Evolutionary conservation across 92 coral and sea anemone species (phyloP), one percentile per base, ranked within the genome.

Genomic region (Montipora capitata): DNA sequence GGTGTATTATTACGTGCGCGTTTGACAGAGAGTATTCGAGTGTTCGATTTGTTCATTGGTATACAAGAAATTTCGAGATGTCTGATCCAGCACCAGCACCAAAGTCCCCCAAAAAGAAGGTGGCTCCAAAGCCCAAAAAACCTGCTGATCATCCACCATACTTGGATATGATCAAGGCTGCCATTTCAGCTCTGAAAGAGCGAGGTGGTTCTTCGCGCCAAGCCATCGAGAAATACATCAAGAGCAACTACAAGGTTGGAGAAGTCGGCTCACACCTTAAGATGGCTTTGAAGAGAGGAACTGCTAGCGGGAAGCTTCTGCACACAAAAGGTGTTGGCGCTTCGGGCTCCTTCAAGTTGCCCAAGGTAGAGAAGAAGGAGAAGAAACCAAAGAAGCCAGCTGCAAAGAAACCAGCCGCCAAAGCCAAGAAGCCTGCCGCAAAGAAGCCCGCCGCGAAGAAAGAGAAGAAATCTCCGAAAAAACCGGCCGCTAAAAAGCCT

Each of bases 201-300:
- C 94, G 94, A 72, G 70, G 7, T 5, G 94, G 93, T 78, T 91
- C 94, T 62, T 94, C 96, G 78, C 96, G 96, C 83, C 95, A 94
- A 91, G 96, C 96, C 89, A 94, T 94, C 93, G 93, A 85, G 76
- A 94, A 94, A 88, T 94, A 94, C 95, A 94, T 94, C 93, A 88
- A 78, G 61, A 93, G 86, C 85, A 94, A 94, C 96, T 94, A 94
- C 93, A 91, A 88, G 68, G 95, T 94, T 56, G 95, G 91, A 4
- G 86, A 82, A 42, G 86, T 70, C 1, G 78, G 81, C 38, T 13
- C 92, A 8, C 88, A 89, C 72, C 38, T 88, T 52, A 89, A 89
- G 69, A 42, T 62, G 76, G 92, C 92, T 51, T 62, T 89, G 44
- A 89, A 89, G 84, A 84, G 88, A 68, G 81, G 80, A 39, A 41